A percentile compares a stretch with the other conserved stretches of the same genome.
Evolutionary conservation across 1,140 invertebrate genomes (phyloP).

Genomic region (Campodea augens): DNA sequence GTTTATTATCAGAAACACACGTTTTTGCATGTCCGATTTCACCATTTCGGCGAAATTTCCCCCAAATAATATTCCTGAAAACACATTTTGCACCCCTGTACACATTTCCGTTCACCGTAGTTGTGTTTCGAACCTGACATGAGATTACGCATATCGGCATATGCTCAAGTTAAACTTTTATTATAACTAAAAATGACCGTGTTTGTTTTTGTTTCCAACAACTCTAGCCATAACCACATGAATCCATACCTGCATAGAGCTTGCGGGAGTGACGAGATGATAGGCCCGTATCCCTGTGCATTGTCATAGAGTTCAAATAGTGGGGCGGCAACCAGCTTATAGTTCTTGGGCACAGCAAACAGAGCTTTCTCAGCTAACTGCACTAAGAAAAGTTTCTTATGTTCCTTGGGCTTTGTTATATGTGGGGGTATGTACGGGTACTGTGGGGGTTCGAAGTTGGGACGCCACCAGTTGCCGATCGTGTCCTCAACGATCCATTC

Average conservation of each 20-base stretch:
- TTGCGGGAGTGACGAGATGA: conserved; percentile 94
- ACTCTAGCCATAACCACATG: too few relatives aligned
- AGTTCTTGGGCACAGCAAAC: conserved; percentile 98
- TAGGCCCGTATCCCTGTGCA: conserved; percentile 95
- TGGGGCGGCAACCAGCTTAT: conserved; percentile 96
- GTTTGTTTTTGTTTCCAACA: too few relatives aligned
- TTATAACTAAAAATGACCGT: too few relatives aligned
- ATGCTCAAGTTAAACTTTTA: too few relatives aligned
- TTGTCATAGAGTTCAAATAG: conserved; percentile 99
- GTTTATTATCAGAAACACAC: too few relatives aligned
- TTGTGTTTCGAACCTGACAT: too few relatives aligned
- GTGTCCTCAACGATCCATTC: conserved; percentile 98
- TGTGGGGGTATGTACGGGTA: conserved; percentile 99
- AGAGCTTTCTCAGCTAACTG: conserved; percentile 94
- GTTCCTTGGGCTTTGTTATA: conserved; percentile 98
- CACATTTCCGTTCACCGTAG: too few relatives aligned
- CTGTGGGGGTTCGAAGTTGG: conserved; percentile 98
- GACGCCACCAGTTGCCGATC: conserved; percentile 99
- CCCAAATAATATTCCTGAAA: too few relatives aligned
- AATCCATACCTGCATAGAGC: conserved; percentile 88
- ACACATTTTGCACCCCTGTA: too few relatives aligned
- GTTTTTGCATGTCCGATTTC: too few relatives aligned
- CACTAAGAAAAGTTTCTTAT: conserved; percentile 93
- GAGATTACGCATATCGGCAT: too few relatives aligned
- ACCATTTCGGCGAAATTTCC: too few relatives aligned